These are phyloP conservation scores for Barbus barbus DNA, from an alignment of 2,113 vertebrate species.

Conservation along the genomic window DNA sequence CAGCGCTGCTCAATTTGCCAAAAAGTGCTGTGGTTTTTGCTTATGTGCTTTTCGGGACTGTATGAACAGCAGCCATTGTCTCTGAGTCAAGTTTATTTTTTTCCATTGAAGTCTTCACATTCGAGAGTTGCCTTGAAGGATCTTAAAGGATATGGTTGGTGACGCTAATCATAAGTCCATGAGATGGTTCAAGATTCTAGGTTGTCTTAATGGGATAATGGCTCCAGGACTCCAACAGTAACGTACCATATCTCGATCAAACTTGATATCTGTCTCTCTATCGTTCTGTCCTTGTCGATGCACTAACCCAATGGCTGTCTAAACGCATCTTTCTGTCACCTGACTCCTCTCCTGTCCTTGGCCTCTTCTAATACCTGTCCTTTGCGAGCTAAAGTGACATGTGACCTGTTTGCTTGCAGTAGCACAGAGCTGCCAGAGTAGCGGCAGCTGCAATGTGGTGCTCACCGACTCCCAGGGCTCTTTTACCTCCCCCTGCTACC, in stretches of 20 bases:
- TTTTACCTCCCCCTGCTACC: conserved; percentile 92
- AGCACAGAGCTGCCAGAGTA: conserved; percentile 80
- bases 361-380: conserved; percentile 27
- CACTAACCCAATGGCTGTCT: conserved; percentile 26
- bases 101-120: neutral
- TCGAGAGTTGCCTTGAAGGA: neutral
- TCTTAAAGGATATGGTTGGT: neutral
- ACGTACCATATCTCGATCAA: neutral
- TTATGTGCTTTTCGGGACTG: neutral
- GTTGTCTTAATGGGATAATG: neutral
- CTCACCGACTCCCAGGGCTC: conserved; percentile 79
- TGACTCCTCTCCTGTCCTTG: conserved; percentile 22
- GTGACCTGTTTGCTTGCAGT: conserved; percentile 56
- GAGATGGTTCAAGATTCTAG: neutral
- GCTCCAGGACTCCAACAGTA: neutral
- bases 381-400: conserved; percentile 35
- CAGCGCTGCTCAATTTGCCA: conserved; percentile 21
- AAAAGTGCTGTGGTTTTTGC: conserved; percentile 43
- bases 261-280: neutral
- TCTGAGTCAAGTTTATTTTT: neutral
- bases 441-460: conserved; percentile 74
- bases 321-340: conserved; percentile 1
- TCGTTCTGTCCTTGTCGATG: conserved; percentile 11
- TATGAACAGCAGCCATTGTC: conserved; percentile 47
- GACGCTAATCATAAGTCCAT: neutral